Base-by-base conservation (phyloP, 2,797 vertebrate species). In the Sandelia bainsii region DNA sequence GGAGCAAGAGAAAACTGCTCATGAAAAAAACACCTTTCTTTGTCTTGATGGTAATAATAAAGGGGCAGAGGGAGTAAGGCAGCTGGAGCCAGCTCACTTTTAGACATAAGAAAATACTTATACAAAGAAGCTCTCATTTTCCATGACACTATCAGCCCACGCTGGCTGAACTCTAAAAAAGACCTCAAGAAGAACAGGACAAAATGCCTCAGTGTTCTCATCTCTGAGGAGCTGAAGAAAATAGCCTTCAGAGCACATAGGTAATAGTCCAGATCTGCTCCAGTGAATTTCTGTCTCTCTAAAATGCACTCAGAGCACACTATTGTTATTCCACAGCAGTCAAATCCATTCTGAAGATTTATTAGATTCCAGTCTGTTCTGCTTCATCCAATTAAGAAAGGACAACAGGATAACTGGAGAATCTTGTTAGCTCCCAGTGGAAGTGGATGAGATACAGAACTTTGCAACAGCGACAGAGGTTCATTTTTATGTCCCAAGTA, bases 361-460 rank as follows among this genome's bases (percentile, higher is more conserved):
- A 90, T 87, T 87, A 82, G 80, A 89, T 86, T 89, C 81, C 81
- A 83, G 80, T 89, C 84, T 77, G 76, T 83, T 84, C 82, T 72
- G 76, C 69, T 84, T 83, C 82, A 87, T 91, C 91, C 90, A 89
- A 90, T 91, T 90, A 89, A 84, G 29, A 71, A 84, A 85, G 81
- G 89, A 87, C 83, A 83, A 87, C 62, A 76, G 87, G 81, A 80
- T 79, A 49, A 79, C 74, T 67, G 64, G 74, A 70, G 76, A 78
- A 86, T 86, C 87, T 85, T 72, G 79, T 90, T 92, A 71, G 75
- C 79, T 85, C 78, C 86, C 62, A 64, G 64, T 46, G 78, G 80
- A 82, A 79, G 69, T 45, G 80, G 84, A 84, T 69, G 82, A 80
- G 72, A 84, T 66, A 65, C 59, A 73, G 76, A 81, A 69, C 50